A percentile compares a stretch with the other conserved stretches of the same genome.
These are phyloP conservation scores for Poecile montanus DNA, from an alignment of 2,797 vertebrate species.

Conservation along the genomic window DNA sequence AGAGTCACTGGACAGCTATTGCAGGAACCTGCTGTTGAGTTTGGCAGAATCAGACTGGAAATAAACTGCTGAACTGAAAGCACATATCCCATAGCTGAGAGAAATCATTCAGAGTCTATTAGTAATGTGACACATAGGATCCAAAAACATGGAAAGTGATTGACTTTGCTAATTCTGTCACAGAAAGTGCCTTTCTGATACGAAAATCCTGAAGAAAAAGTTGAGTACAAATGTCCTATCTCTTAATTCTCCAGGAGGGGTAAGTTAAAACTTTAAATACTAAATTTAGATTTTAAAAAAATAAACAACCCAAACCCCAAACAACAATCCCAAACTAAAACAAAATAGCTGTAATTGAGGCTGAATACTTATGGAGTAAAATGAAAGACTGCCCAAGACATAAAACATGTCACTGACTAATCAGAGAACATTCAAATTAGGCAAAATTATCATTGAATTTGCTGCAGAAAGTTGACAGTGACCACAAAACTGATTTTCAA, in stretches of 20 bases:
- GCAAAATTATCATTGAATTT: neutral
- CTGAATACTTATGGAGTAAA: neutral
- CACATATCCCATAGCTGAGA: neutral
- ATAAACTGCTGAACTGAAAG: neutral
- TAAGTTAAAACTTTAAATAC: neutral
- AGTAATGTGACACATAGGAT: neutral
- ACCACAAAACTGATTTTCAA: neutral
- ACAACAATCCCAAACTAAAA: neutral
- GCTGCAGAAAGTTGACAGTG: neutral
- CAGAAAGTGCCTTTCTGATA: neutral
- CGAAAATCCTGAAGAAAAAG: neutral
- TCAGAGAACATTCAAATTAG: neutral
- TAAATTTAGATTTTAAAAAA: neutral
- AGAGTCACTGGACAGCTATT: neutral
- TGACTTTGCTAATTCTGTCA: neutral
- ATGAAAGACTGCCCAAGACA: neutral
- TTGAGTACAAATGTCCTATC: neutral
- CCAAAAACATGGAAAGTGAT: neutral
- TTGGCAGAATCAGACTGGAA: neutral
- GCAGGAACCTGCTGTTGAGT: neutral
- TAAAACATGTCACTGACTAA: neutral
- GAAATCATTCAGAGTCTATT: neutral
- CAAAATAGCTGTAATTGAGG: neutral
- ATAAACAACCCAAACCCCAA: neutral
- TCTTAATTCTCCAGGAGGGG: neutral